Conservation (phyloP, 2,113 vertebrate genomes). For the Pachycephala philippinensis region DNA sequence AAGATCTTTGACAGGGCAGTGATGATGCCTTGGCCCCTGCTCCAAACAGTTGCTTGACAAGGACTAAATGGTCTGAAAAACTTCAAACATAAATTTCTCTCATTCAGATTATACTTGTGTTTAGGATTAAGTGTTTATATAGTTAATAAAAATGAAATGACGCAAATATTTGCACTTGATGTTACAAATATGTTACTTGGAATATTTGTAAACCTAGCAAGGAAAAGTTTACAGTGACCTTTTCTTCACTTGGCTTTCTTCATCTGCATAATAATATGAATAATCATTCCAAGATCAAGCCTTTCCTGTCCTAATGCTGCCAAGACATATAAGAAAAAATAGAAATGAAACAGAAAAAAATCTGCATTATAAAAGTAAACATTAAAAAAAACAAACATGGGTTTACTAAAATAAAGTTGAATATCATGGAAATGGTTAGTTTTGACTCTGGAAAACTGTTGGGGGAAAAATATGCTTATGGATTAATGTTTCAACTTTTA, state of each 20-base stretch:
- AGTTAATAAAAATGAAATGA: neutral
- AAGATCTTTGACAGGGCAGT: neutral
- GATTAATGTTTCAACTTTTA: neutral
- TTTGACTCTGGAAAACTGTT: neutral
- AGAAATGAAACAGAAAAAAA: neutral
- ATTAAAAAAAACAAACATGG: accelerated
- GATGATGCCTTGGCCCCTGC: accelerated
- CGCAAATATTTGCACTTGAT: neutral
- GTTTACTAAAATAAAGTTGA: neutral
- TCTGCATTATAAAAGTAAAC: neutral
- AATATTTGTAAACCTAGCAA: neutral
- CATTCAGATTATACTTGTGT: neutral
- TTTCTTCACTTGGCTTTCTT: neutral
- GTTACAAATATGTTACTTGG: neutral
- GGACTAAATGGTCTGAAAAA: neutral
- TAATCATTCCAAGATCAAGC: neutral
- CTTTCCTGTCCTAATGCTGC: neutral
- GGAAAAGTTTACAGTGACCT: neutral
- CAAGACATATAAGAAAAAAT: neutral
- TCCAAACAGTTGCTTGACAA: neutral
- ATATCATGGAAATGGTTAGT: neutral
- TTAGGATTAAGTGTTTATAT: neutral
- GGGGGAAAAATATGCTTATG: accelerated
- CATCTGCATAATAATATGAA: neutral
- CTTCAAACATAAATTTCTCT: neutral